Conservation (phyloP, 1,140 invertebrate species). For the Lucilia cuprina region DNA sequence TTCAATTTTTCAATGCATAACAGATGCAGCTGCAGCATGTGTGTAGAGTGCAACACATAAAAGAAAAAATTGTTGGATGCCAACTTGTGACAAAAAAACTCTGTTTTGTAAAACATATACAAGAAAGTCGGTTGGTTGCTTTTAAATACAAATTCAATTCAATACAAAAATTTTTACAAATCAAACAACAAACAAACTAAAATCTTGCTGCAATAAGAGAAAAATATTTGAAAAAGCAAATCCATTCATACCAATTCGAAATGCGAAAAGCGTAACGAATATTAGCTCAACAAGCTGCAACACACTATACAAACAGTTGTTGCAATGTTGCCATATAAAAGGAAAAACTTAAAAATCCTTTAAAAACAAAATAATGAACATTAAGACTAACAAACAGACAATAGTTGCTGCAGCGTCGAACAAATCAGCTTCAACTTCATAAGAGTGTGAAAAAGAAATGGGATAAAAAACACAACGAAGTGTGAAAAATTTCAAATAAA, state of each 20-base stretch:
- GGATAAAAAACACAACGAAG: neutral
- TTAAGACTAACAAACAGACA: neutral
- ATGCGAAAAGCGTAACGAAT: constrained; percentile 32
- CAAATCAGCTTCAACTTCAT: neutral
- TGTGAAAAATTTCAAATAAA: constrained; percentile 22
- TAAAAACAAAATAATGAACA: neutral
- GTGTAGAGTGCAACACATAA: neutral
- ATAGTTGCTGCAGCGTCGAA: neutral
- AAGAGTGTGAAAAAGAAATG: neutral
- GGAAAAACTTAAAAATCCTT: neutral
- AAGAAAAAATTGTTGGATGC: neutral
- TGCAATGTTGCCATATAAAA: neutral
- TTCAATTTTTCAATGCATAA: neutral
- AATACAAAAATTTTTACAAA: neutral
- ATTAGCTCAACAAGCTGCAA: constrained; percentile 27
- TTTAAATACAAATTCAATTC: constrained; percentile 18
- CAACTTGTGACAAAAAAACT: neutral
- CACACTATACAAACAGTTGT: neutral
- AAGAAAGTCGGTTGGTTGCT: neutral
- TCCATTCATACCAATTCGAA: constrained; percentile 30
- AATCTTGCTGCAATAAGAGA: neutral
- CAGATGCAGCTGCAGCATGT: neutral
- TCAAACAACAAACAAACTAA: neutral
- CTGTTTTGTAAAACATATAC: neutral
- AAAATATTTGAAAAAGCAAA: neutral